A percentile compares a stretch with the other conserved stretches of the same genome.
These are phyloP conservation scores for Temnothorax ravouxi DNA, from an alignment of 2,888 invertebrate genomes.

Conservation along the genomic window DNA sequence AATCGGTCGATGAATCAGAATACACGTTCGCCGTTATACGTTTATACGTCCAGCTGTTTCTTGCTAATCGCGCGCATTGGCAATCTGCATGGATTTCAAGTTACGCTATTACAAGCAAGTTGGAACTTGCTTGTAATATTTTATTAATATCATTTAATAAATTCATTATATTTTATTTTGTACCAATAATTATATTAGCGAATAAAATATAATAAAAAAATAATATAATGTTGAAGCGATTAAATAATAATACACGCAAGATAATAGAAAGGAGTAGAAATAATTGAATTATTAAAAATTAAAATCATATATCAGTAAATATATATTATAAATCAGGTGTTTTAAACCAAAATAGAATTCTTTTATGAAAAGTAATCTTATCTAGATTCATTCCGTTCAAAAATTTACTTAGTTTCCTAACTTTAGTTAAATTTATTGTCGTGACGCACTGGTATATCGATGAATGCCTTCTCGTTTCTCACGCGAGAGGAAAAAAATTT, in stretches of 20 bases:
- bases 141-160: slow-evolving; percentile 7
- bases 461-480: neutral
- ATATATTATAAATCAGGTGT: neutral
- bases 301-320: neutral
- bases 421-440: neutral
- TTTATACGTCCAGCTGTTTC: neutral
- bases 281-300: neutral
- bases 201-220: neutral
- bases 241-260: neutral
- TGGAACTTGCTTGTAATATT: neutral
- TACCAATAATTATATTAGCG: neutral
- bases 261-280: neutral
- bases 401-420: neutral
- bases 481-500: neutral
- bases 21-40: slow-evolving; percentile 2
- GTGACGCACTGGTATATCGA: neutral
- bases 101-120: neutral
- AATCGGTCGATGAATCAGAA: slow-evolving; percentile 19
- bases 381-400: neutral
- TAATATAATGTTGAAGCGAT: neutral
- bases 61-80: neutral
- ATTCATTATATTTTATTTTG: neutral
- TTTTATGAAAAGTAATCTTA: neutral
- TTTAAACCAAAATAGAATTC: neutral
- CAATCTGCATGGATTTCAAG: neutral